phyloP scores from a whole-genome alignment of 2,113 vertebrate species.

The Picathartes gymnocephalus region DNA sequence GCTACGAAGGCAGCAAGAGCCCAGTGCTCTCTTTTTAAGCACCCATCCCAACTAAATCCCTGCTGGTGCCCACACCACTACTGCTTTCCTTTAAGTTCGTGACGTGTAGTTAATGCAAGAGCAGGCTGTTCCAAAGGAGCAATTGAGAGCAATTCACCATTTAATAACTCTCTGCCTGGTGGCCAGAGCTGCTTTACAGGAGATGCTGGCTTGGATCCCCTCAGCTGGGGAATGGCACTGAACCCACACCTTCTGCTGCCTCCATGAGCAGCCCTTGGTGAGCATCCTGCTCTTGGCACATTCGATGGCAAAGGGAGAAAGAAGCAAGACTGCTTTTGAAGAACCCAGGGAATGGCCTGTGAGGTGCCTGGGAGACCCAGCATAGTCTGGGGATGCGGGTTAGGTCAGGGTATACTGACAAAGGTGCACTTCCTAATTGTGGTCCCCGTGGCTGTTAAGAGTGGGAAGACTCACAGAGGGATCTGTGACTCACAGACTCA shows the following conservation, averaged over 20 bases:
- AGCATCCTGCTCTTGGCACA: rapidly evolving
- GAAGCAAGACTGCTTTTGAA: background rate
- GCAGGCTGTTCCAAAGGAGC: background rate
- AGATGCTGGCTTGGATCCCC: background rate
- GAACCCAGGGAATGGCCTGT: background rate
- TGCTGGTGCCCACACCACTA: rapidly evolving
- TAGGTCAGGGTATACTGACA: background rate
- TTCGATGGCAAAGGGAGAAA: background rate
- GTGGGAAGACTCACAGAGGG: background rate
- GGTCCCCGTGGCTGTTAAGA: rapidly evolving
- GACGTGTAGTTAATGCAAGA: background rate
- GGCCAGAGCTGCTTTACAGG: background rate
- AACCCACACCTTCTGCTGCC: background rate
- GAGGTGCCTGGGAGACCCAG: background rate
- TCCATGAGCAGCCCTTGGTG: background rate
- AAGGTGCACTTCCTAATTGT: background rate
- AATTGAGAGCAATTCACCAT: background rate
- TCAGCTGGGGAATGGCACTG: background rate
- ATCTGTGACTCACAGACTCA: background rate
- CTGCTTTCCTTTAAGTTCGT: background rate
- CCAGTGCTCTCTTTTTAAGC: background rate
- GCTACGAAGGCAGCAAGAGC: background rate
- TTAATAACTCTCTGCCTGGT: background rate
- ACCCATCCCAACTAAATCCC: background rate
- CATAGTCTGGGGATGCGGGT: background rate